These are phyloP conservation scores for Trichomalopsis sarcophagae DNA, from an alignment of 1,140 invertebrate genomes.

Conservation along the genomic window DNA sequence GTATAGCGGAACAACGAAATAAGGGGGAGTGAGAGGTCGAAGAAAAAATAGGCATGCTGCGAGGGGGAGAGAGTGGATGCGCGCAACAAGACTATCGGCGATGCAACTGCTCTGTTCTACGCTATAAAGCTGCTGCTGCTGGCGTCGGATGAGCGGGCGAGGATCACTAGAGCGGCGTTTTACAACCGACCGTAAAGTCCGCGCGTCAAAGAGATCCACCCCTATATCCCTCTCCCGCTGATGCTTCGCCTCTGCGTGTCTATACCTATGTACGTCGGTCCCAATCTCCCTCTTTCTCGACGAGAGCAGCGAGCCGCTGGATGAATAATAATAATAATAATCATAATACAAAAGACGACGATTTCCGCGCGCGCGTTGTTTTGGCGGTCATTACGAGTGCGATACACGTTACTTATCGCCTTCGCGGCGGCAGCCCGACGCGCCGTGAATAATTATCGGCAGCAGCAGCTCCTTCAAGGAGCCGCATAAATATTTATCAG, in stretches of 20 bases:
- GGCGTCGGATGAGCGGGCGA: neutral
- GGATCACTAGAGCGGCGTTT: conserved; percentile 6
- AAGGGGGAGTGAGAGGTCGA: neutral
- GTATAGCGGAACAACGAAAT: neutral
- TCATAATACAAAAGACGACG: neutral
- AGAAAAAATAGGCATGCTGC: neutral
- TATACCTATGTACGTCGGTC: too few relatives aligned
- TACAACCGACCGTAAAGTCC: conserved; percentile 21
- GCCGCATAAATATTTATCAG: conserved; percentile 37
- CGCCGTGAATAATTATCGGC: conserved; percentile 23
- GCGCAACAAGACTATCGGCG: neutral
- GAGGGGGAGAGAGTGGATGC: neutral
- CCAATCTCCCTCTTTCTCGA: too few relatives aligned
- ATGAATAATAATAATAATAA: too few relatives aligned
- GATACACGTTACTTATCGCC: conserved; percentile 23
- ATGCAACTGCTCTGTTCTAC: neutral
- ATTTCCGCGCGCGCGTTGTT: neutral
- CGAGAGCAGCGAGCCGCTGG: too few relatives aligned
- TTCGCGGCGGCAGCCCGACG: neutral
- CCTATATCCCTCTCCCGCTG: neutral
- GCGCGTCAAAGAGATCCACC: neutral
- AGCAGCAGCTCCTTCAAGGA: neutral
- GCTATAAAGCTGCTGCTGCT: neutral
- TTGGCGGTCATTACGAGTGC: conserved; percentile 16
- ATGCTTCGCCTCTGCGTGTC: too few relatives aligned